These are phyloP conservation scores for Linnaemya tessellans DNA, from an alignment of 2,888 invertebrate genomes.

Conservation along the genomic window DNA sequence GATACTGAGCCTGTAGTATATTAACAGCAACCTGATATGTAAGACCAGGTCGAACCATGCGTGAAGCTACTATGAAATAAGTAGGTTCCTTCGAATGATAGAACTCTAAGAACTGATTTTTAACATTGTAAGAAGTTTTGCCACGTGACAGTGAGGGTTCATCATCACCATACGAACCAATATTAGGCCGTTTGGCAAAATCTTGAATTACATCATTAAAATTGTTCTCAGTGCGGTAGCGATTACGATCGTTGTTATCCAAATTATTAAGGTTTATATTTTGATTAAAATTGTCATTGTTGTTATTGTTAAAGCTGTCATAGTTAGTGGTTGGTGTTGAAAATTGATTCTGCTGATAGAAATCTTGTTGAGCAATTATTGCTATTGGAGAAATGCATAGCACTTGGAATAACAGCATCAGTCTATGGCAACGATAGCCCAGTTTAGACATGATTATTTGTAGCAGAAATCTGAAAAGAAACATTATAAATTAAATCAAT, in stretches of 20 bases:
- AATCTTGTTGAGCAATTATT: constrained; percentile 67
- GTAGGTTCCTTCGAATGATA: constrained; percentile 84
- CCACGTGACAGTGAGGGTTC: constrained; percentile 77
- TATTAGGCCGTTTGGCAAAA: constrained; percentile 73
- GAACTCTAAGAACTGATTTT: constrained; percentile 78
- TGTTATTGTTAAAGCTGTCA: constrained; percentile 59
- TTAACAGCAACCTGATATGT: constrained; percentile 94
- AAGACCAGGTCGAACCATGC: constrained; percentile 95
- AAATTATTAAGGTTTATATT: constrained; percentile 67
- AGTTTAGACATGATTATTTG: constrained; percentile 60
- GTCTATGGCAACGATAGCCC: constrained; percentile 56
- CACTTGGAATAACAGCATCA: constrained; percentile 60
- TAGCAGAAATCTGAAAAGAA: constrained; percentile 44
- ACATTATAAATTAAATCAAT: not conserved
- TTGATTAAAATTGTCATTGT: constrained; percentile 68
- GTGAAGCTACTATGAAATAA: constrained; percentile 96
- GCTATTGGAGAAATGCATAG: constrained; percentile 53
- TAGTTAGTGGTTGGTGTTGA: constrained; percentile 63
- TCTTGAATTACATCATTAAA: constrained; percentile 78
- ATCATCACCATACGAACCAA: constrained; percentile 72
- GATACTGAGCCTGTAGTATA: constrained; percentile 90
- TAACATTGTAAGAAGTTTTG: constrained; percentile 79
- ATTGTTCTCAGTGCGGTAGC: constrained; percentile 75
- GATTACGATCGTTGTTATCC: constrained; percentile 73
- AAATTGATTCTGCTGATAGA: constrained; percentile 69